Evolutionary conservation across 1,140 invertebrate species (phyloP), one percentile per base, ranked within the genome.

Genomic region (Zelostemma sp.): DNA sequence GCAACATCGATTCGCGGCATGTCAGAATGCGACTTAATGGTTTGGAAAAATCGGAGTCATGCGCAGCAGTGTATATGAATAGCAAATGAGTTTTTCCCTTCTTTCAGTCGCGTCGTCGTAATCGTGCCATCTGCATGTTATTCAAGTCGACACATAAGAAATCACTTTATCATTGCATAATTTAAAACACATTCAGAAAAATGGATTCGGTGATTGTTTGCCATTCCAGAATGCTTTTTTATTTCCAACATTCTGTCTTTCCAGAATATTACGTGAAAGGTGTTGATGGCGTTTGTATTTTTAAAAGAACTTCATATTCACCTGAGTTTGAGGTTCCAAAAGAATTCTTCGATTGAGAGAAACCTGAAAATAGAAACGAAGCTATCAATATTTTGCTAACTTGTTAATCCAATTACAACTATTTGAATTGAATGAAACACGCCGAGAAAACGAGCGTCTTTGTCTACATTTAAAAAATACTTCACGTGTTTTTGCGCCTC

Each of bases 31-130:
- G 58, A 68, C 54, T 84, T 84, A 85, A 85, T 85, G 82, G 82
- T 68, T 76, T 51, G 81, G 81, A 85, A 85, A 83, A 80, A 83
- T 82, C 79, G 72, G 74, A 83, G 75, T 80, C 81, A 82, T 82
- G 76, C 72, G 69, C 68, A 68, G 58, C 17, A 69, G 63, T 68
- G 54, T 68, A 73, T 73, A 82, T 81, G 83, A 85, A 85, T 85
- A 80, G 70, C 56, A 81, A 84, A 85, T 81, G 76, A 82, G 78
- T 75, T 76, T 80, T 77, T 76, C 73, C 66, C 63, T 75, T 53
- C 70, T 65, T 68, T 62, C 56, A 56, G 64, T 80, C 75, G 80
- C 79, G 76, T 80, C 81, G 81, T 79, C 71, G 58, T 57, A 48
- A 57, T 64, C 45, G 60, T 51, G 45, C 69, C 69, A 72, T 72